These are phyloP conservation scores for Elachura formosa DNA, from an alignment of 2,113 vertebrate genomes.

Conservation along the genomic window DNA sequence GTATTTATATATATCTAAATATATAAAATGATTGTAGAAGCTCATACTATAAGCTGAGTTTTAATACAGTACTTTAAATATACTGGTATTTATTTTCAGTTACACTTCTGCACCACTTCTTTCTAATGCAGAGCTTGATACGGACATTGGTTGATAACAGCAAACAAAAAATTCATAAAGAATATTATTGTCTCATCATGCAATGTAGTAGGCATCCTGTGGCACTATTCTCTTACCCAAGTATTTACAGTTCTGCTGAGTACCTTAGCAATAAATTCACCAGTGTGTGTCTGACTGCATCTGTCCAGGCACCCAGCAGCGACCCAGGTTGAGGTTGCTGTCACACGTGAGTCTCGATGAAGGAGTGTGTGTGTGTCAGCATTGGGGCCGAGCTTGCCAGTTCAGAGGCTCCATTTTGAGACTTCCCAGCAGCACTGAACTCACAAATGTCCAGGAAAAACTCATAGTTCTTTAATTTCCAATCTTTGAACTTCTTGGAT, in stretches of 20 bases:
- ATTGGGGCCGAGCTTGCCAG: constrained; percentile 76
- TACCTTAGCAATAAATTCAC: constrained; percentile 80
- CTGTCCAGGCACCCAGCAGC: constrained; percentile 33
- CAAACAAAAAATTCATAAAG: constrained; percentile 70
- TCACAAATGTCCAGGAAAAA: constrained; percentile 89
- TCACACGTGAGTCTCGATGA: constrained; percentile 89
- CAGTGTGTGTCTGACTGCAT: constrained; percentile 67
- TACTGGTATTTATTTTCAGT: constrained; percentile 40
- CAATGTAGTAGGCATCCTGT: constrained; percentile 88
- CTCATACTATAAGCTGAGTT: constrained; percentile 36
- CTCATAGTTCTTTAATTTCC: constrained; percentile 89
- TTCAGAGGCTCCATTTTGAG: constrained; percentile 80
- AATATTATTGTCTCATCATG: constrained; percentile 82
- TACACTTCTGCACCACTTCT: constrained; percentile 43
- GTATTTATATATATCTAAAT: constrained; percentile 44
- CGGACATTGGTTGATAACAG: constrained; percentile 28
- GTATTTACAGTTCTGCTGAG: constrained; percentile 80
- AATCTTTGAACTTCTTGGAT: constrained; percentile 86
- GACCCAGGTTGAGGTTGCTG: not conserved
- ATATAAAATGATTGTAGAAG: constrained; percentile 63
- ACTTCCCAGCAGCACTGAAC: constrained; percentile 73
- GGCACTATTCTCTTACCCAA: constrained; percentile 80
- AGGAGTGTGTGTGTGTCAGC: constrained; percentile 88
- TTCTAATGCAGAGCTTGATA: constrained; percentile 67
- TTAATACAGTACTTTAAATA: constrained; percentile 65